phyloP scores from a whole-genome alignment of 2,113 vertebrate species.

The Struthio camelus region DNA sequence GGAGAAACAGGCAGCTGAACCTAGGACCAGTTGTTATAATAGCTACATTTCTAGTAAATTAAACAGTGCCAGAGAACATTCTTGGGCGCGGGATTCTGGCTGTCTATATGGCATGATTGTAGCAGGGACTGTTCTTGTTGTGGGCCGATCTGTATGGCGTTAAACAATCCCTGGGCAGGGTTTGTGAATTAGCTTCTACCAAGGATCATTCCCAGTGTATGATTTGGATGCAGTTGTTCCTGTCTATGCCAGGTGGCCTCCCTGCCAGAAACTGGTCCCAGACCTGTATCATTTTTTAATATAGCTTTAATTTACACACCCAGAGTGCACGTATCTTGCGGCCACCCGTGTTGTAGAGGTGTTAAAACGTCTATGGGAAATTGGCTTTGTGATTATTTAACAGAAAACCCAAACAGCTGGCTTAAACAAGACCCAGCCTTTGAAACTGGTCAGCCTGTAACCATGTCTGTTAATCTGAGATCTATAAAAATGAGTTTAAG shows the following conservation, averaged over 20 bases:
- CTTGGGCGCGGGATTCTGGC: not conserved
- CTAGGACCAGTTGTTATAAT: not conserved
- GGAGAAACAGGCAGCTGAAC: not conserved
- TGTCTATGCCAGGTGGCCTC: not conserved
- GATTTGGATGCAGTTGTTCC: not conserved
- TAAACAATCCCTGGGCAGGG: not conserved
- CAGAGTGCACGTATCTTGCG: rapidly evolving
- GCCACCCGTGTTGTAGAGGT: not conserved
- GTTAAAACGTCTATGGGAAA: not conserved
- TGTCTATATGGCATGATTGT: not conserved
- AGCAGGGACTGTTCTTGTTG: not conserved
- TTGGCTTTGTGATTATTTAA: not conserved
- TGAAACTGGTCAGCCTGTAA: not conserved
- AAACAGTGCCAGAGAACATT: not conserved
- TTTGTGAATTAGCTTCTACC: not conserved
- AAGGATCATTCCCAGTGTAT: not conserved
- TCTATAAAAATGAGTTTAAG: not conserved
- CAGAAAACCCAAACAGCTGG: not conserved
- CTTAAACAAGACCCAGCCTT: not conserved
- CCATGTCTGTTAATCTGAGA: not conserved
- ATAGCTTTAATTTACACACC: not conserved
- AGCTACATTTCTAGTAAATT: not conserved
- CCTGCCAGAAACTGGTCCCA: not conserved
- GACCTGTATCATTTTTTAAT: not conserved
- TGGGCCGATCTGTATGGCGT: not conserved